phyloP scores from a whole-genome alignment of 2,888 invertebrate species.

The Urechis unicinctus region DNA sequence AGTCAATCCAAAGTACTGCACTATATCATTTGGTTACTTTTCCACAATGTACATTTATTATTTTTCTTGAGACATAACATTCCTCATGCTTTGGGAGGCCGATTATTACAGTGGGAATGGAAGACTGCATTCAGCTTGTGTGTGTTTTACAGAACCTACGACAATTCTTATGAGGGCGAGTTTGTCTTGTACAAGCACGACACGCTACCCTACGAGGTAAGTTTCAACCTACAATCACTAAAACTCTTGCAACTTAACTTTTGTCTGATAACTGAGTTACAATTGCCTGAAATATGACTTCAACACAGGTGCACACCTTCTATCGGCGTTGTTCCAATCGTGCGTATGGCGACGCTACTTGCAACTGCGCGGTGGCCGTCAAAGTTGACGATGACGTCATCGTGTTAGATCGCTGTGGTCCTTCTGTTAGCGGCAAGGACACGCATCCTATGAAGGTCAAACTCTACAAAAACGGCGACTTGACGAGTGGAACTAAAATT shows the following conservation, averaged over 20 bases:
- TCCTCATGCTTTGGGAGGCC: too few relatives aligned
- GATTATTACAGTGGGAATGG: too few relatives aligned
- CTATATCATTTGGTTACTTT: too few relatives aligned
- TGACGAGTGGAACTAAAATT: conserved; percentile 22
- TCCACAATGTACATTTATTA: too few relatives aligned
- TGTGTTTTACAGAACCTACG: conserved; percentile 29
- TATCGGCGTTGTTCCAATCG: conserved; percentile 18
- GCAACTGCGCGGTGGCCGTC: conserved; percentile 28
- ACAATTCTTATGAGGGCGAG: conserved; percentile 33
- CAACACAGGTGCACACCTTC: conserved; percentile 26
- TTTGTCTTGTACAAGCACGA: conserved; percentile 33
- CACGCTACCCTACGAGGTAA: conserved; percentile 32
- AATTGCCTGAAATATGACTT: too few relatives aligned
- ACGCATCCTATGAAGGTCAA: conserved; percentile 4
- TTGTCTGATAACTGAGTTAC: neutral
- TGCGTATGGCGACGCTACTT: conserved; percentile 16
- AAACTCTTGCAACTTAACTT: neutral
- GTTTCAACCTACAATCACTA: neutral
- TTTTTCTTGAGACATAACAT: too few relatives aligned
- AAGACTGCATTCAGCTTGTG: too few relatives aligned
- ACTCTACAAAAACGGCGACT: conserved; percentile 15
- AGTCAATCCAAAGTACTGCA: too few relatives aligned
- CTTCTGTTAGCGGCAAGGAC: neutral
- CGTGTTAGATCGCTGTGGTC: conserved; percentile 24
- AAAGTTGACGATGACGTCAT: conserved; percentile 30